These are phyloP conservation scores for Rhinogobius similis DNA, from an alignment of 2,113 vertebrate species.

Conservation along the genomic window DNA sequence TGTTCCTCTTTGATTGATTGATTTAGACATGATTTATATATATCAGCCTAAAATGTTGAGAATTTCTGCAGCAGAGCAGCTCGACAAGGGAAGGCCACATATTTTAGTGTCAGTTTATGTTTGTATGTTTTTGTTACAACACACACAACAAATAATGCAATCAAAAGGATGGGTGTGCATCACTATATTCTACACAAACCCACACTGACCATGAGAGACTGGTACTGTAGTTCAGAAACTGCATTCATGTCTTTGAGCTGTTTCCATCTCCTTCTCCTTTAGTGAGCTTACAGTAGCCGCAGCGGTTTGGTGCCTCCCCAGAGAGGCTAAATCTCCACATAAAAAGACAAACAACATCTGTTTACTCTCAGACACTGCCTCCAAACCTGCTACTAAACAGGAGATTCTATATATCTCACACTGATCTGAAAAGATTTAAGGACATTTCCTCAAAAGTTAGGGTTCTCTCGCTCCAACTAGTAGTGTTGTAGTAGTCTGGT, in stretches of 20 bases:
- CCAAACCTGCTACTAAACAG: slow-evolving; percentile 52
- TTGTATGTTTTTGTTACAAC: background rate
- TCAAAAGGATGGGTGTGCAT: slow-evolving; percentile 15
- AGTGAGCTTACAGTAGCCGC: slow-evolving; percentile 68
- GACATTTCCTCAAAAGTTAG: slow-evolving; percentile 35
- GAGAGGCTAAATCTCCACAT: slow-evolving; percentile 76
- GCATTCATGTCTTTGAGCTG: slow-evolving; percentile 54
- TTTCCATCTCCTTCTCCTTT: slow-evolving; percentile 62
- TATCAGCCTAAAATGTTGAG: background rate
- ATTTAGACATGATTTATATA: too few species aligned
- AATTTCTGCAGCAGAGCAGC: background rate
- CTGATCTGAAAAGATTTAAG: slow-evolving; percentile 34
- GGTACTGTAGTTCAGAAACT: slow-evolving; percentile 47
- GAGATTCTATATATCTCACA: slow-evolving; percentile 44
- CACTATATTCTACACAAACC: slow-evolving; percentile 25
- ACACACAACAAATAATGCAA: background rate
- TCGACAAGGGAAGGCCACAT: background rate
- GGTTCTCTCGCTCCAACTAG: too few species aligned
- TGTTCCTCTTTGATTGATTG: too few species aligned
- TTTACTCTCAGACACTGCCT: slow-evolving; percentile 72
- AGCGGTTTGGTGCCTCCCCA: slow-evolving; percentile 64
- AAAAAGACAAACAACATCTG: slow-evolving; percentile 81
- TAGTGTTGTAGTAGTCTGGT: too few species aligned
- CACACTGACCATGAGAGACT: slow-evolving; percentile 36
- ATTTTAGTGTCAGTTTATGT: background rate